phyloP scores from a whole-genome alignment of 1,140 invertebrate genomes.

The Drosophila littoralis region DNA sequence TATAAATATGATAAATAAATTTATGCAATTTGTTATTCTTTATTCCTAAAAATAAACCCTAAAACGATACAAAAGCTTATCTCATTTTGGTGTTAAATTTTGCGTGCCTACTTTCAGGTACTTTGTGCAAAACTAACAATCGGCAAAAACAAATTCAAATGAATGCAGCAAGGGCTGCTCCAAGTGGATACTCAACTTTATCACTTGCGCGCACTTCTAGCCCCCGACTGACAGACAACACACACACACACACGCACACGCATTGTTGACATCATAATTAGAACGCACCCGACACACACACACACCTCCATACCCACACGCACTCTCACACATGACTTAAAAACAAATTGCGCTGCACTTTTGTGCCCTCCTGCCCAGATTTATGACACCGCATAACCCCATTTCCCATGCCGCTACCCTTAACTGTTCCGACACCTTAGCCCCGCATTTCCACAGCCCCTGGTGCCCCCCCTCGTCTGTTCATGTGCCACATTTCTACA shows the following conservation, averaged over 20 bases:
- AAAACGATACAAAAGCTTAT: background rate
- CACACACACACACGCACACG: conserved; percentile 14
- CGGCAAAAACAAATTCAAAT: conserved; percentile 24
- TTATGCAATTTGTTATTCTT: too few species aligned
- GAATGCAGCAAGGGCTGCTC: conserved; percentile 28
- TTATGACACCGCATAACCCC: conserved; percentile 73
- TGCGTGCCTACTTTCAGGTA: conserved; percentile 51
- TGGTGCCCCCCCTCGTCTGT: background rate
- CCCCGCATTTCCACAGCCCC: background rate
- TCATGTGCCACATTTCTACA: conserved; percentile 74
- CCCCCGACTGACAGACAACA: conserved; percentile 3
- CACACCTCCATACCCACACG: conserved; percentile 27
- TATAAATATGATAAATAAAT: too few species aligned
- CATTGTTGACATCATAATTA: conserved; percentile 25
- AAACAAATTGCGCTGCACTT: conserved; percentile 78
- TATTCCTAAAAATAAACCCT: background rate
- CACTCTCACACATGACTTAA: conserved; percentile 53
- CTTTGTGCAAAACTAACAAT: conserved; percentile 41
- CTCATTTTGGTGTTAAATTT: conserved; percentile 34
- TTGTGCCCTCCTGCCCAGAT: conserved; percentile 62
- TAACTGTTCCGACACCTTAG: conserved; percentile 14
- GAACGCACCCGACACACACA: conserved; percentile 46
- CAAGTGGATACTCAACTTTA: conserved; percentile 51
- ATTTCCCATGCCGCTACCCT: conserved; percentile 28
- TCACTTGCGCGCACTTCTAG: conserved; percentile 33